phyloP scores from a whole-genome alignment of 2,797 vertebrate genomes.

The Halcyon smyrnensis region DNA sequence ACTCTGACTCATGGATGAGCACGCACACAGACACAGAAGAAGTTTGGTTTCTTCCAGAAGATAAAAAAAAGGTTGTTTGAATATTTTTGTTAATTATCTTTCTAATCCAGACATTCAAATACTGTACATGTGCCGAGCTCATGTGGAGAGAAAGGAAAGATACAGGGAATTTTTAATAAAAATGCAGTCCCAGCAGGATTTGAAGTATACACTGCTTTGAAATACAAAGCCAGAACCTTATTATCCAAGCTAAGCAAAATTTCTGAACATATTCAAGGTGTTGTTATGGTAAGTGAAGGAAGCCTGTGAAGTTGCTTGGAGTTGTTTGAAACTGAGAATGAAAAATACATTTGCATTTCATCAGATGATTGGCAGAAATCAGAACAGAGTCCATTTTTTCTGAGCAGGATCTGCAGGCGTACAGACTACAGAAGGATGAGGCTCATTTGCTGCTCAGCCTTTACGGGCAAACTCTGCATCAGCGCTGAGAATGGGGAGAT shows the following conservation, averaged over 20 bases:
- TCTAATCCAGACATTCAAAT: neutral
- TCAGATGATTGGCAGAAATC: neutral
- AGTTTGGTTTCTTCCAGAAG: neutral
- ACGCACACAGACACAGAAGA: neutral
- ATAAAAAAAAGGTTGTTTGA: neutral
- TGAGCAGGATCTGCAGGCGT: neutral
- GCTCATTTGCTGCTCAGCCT: neutral
- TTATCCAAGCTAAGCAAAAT: neutral
- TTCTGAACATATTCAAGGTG: neutral
- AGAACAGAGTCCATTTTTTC: neutral
- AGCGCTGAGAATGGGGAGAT: fast-evolving
- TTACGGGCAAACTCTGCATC: neutral
- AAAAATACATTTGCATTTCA: neutral
- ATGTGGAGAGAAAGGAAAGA: neutral
- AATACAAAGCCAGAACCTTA: slow-evolving; percentile 22
- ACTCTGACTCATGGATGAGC: neutral
- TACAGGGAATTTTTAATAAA: neutral
- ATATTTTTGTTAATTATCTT: slow-evolving; percentile 3
- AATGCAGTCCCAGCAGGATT: neutral
- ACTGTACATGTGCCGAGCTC: neutral
- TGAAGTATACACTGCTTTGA: neutral
- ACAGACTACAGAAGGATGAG: neutral
- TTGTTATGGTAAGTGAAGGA: neutral
- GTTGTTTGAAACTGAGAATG: neutral
- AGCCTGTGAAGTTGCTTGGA: neutral